Base-by-base conservation (phyloP, 2,888 invertebrate species). In the Melinaea menophilus region DNA sequence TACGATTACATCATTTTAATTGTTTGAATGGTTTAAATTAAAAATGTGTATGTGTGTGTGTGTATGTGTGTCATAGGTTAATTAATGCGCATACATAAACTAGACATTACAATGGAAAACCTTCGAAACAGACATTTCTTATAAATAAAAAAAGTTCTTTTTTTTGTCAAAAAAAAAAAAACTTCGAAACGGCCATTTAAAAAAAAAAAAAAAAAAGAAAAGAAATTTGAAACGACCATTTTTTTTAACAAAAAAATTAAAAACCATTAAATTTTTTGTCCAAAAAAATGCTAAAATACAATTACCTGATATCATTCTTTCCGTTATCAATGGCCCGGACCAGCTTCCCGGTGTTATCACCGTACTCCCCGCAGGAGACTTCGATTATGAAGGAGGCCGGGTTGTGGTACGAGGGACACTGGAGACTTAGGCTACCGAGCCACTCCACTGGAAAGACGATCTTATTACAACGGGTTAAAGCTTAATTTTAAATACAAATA, bases 301-400 rank as follows among this genome's bases (percentile, higher is more conserved):
- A 60, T 33, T 33, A 90, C 90, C 90, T 88, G 75, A 96, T 95
- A 76, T 97, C 96, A 72, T 94, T 92, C 77, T 94, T 94, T 60
- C 97, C 97, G 81, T 96, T 96, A 70, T 95, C 93, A 60, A 98
- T 96, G 5, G 97, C 97, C 7, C 94, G 93, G 5, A 97, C 97
- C 60, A 98, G 88, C 75, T 94, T 95, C 70, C 94, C 93, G 0
- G 95, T 96, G 77, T 97, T 95, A 78, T 97, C 96, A 61, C 99
- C 99, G 81, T 98, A 98, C 84, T 99, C 98, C 0, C 98, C 98
- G 79, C 98, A 97, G 0, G 98, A 97, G 3, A 99, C 97, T 87
- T 99, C 98, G 86, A 98, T 98, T 72, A 98, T 96, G 90, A 97
- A 98, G 60, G 98, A 98, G 5, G 98, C 98, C 0, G 98, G 98